Evolutionary conservation across 2,888 invertebrate genomes (phyloP), one percentile per base, ranked within the genome.

Genomic region (Lepidonotus clava): DNA sequence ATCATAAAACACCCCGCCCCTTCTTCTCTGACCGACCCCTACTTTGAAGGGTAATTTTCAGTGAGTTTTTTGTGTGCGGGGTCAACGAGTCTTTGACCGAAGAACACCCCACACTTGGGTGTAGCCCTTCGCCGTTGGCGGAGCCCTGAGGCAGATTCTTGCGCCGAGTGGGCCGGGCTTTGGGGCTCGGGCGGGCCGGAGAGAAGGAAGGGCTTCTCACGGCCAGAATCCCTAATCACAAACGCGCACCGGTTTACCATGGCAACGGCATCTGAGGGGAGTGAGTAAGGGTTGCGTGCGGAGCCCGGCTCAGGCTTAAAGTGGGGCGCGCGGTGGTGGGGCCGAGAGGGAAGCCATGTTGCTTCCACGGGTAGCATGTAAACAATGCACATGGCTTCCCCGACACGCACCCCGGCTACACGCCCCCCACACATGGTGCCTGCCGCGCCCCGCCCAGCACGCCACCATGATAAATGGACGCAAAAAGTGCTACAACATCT

Each of bases 51-150:
- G 61, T 24, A 61, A 1, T 61, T 28, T 8, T 28, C 6, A 6
- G 24, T 28, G 61, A 32, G 61, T 61, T n/a, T n/a, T n/a, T n/a
- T n/a, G 61, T 28, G 2, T 2, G 28, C 5, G 66, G 14, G 71
- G 71, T 38, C 71, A 71, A 21, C 21, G 56, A 2, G 71, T 34
- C 21, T 34, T 71, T 71, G 71, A 71, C 71, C 71, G 71, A 71
- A 71, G 36, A 36, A 71, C 71, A 38, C 71, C 71, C 71, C 21
- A n/a, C 4, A 21, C 14, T 66, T 71, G 38, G 36, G n/a, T 34
- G 34, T 71, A 71, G 71, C 14, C 71, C 36, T 71, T 18, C 71
- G 36, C 71, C 34, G 28, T 61, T 6, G 11, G 28, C 61, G 11
- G 28, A 24, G 24, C 2, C 61, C 18, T 18, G 21, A 24, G 61